phyloP scores from a whole-genome alignment of 2,113 vertebrate species.

The Arizona elegans region DNA sequence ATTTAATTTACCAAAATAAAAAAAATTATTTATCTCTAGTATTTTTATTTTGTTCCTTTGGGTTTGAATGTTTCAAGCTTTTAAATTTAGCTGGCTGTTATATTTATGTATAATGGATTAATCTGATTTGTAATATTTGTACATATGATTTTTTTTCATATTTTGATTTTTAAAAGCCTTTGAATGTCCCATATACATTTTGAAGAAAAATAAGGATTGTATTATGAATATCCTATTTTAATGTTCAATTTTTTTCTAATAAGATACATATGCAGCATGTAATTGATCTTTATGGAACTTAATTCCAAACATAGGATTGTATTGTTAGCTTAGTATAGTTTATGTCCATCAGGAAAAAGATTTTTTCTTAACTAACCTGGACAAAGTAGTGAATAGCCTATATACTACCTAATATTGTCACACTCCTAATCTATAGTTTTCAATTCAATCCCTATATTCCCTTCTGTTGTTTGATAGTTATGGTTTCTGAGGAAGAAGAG shows the following conservation, averaged over 20 bases:
- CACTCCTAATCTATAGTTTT: background rate
- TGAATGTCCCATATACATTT: background rate
- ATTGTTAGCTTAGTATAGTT: background rate
- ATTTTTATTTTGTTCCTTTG: background rate
- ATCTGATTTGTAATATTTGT: background rate
- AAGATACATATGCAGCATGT: background rate
- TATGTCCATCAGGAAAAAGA: background rate
- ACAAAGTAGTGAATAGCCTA: background rate
- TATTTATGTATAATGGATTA: background rate
- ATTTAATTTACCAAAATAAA: background rate
- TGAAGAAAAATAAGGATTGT: background rate
- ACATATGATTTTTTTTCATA: background rate
- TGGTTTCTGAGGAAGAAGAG: constrained; percentile 69
- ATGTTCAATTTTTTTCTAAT: background rate
- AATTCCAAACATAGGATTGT: background rate
- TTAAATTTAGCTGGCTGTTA: background rate
- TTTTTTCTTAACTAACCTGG: background rate
- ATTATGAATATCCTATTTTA: background rate
- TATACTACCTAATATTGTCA: background rate
- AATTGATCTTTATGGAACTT: background rate
- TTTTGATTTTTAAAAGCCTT: background rate
- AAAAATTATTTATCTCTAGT: background rate
- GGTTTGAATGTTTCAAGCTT: background rate
- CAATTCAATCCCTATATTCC: background rate
- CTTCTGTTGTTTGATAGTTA: constrained; percentile 48